phyloP scores from a whole-genome alignment of 2,113 vertebrate species.

The Perca schrenkii region DNA sequence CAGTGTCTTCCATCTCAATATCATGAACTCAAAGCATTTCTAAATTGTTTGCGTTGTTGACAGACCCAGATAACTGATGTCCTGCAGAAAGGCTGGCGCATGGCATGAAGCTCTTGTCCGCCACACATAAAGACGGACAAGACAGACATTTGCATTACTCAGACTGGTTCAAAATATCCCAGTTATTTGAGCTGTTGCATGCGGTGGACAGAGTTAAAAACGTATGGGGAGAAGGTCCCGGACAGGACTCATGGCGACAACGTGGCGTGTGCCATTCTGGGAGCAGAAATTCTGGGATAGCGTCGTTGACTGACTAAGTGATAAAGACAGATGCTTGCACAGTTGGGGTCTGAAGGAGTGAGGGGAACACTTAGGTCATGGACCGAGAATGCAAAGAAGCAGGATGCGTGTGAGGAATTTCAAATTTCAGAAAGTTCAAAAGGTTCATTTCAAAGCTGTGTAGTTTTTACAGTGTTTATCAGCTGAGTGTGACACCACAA shows the following conservation, averaged over 20 bases:
- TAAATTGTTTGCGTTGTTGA: neutral
- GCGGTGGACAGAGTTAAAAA: constrained; percentile 74
- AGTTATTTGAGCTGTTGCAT: constrained; percentile 80
- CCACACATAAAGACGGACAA: constrained; percentile 38
- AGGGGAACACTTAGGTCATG: constrained; percentile 11
- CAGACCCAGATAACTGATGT: neutral
- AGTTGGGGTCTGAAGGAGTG: constrained; percentile 16
- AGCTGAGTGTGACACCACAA: neutral
- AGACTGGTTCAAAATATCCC: constrained; percentile 78
- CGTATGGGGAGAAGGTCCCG: constrained; percentile 64
- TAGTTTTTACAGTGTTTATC: neutral
- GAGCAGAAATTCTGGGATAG: constrained; percentile 73
- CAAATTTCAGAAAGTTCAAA: constrained; percentile 12
- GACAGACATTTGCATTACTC: constrained; percentile 58
- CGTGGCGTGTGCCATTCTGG: constrained; percentile 82
- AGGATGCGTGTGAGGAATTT: neutral
- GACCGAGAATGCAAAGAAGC: constrained; percentile 6
- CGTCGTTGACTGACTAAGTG: constrained; percentile 50
- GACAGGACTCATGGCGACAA: constrained; percentile 72
- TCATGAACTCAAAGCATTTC: neutral
- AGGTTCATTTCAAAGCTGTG: neutral
- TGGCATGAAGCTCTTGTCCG: constrained; percentile 9
- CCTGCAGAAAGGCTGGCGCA: neutral
- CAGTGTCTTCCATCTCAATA: neutral
- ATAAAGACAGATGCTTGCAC: constrained; percentile 59